These are phyloP conservation scores for Craniophora ligustri DNA, from an alignment of 2,888 invertebrate genomes.

Conservation along the genomic window DNA sequence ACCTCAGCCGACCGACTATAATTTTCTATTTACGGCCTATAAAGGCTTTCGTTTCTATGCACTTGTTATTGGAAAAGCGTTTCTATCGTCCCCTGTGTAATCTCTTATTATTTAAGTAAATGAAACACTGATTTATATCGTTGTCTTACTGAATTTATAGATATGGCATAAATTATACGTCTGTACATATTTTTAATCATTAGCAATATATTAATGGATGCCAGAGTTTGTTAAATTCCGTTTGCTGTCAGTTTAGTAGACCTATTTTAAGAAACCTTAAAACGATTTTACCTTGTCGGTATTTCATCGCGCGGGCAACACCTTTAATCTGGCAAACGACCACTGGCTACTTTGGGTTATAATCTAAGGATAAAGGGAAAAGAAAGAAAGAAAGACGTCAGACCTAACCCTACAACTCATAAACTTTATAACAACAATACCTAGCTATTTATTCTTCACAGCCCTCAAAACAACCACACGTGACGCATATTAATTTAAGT, in stretches of 20 bases:
- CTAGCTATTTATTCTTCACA: constrained; percentile 28
- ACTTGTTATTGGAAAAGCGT: constrained; percentile 76
- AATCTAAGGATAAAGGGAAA: too few species aligned
- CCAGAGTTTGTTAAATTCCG: too few species aligned
- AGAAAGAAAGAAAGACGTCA: too few species aligned
- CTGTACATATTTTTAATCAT: background rate
- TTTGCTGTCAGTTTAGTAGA: too few species aligned
- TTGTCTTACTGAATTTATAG: constrained; percentile 21
- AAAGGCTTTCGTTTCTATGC: constrained; percentile 78
- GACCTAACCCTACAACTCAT: background rate
- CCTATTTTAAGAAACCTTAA: too few species aligned
- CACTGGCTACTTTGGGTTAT: too few species aligned
- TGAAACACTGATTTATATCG: constrained; percentile 58
- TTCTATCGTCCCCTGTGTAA: constrained; percentile 57
- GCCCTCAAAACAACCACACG: constrained; percentile 59
- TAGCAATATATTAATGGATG: too few species aligned
- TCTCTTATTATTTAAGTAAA: constrained; percentile 61
- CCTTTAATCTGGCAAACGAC: too few species aligned
- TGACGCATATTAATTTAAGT: constrained; percentile 73
- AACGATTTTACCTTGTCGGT: too few species aligned
- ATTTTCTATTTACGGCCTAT: constrained; percentile 81
- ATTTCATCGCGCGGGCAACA: too few species aligned
- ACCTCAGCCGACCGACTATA: constrained; percentile 68
- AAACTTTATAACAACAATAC: constrained; percentile 16
- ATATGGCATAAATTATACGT: background rate